Conservation (phyloP, 35 echinoderm and acorn worm species). For the Ophioderma brevispina region DNA sequence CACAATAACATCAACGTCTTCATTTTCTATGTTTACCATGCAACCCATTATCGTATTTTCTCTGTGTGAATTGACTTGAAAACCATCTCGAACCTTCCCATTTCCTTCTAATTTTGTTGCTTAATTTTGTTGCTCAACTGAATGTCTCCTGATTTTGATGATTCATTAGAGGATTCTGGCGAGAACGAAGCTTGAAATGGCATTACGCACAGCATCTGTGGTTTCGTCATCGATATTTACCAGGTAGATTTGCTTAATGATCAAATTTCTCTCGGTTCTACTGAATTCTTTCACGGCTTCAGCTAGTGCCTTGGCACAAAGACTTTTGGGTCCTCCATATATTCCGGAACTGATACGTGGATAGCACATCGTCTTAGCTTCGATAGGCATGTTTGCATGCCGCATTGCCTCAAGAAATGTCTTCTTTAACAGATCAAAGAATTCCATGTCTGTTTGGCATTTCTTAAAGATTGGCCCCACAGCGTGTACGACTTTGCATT, state of each 20-base stretch:
- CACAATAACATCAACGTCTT: neutral
- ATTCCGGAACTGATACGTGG: conserved; percentile 21
- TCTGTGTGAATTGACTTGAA: too few relatives aligned
- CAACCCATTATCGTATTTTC: too few relatives aligned
- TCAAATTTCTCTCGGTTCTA: neutral
- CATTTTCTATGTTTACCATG: neutral
- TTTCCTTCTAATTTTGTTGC: too few relatives aligned
- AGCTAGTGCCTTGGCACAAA: neutral
- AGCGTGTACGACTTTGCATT: neutral
- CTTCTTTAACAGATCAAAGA: neutral
- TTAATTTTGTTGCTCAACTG: too few relatives aligned
- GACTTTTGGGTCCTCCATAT: conserved; percentile 16
- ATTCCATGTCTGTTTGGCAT: neutral
- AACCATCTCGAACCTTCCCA: too few relatives aligned
- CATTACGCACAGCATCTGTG: neutral
- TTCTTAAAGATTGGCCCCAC: conserved; percentile 1
- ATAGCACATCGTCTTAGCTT: neutral
- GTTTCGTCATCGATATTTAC: conserved; percentile 2
- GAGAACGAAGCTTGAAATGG: too few relatives aligned
- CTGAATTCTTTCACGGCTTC: conserved; percentile 7
- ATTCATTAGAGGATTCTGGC: too few relatives aligned
- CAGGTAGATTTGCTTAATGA: neutral
- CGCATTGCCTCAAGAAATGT: neutral
- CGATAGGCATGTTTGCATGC: neutral
- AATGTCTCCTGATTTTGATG: too few relatives aligned